Evolutionary conservation across 2,797 vertebrate species (phyloP), one percentile per base, ranked within the genome.

Genomic region (Peromyscus eremicus): DNA sequence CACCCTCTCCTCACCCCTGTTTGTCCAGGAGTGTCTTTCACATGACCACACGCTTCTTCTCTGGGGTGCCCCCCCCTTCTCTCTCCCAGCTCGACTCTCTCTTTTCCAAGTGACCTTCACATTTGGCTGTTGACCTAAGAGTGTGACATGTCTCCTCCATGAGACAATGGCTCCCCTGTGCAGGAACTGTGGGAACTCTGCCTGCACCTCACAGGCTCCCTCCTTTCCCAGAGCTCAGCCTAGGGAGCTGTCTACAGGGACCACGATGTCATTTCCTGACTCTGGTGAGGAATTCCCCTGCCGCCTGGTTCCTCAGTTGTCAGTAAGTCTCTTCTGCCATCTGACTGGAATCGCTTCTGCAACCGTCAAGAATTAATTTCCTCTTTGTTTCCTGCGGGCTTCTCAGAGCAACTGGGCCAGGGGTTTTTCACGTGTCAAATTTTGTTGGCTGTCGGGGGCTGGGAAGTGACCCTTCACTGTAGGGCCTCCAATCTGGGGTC

Each of bases 401-500:
- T 40, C 66, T 64, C 79, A 64, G 60, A 91, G 82, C 70, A 89
- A 81, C 60, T 60, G 52, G 46, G 68, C 68, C 85, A 88, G 52
- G n/a, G 85, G 25, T 4, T 73, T 73, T 55, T 55, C 29, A 34
- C 12, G 25, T 57, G 85, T 73, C 85, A 73, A 57, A 62, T 29
- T 55, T 19, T 62, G 85, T 25, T 81, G 77, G 60, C 76, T 85
- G 37, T 77, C 68, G 29, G 57, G 55, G 34, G 4, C 34, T 37
- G 64, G 76, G 71, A 66, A 40, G 43, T 32, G 71, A 84, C 57
- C 43, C 6, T 97, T 49, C 89, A 99, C 99, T 99, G 0, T 98
- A 98, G 95, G 99, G 98, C 90, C 99, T 98, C 99, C 99, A 99
- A 98, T 99, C 99, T 0, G 99, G 70, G 17, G 98, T 99, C 32